Evolutionary conservation across 2,888 invertebrate species (phyloP).

Genomic region (Entomobrya proxima): DNA sequence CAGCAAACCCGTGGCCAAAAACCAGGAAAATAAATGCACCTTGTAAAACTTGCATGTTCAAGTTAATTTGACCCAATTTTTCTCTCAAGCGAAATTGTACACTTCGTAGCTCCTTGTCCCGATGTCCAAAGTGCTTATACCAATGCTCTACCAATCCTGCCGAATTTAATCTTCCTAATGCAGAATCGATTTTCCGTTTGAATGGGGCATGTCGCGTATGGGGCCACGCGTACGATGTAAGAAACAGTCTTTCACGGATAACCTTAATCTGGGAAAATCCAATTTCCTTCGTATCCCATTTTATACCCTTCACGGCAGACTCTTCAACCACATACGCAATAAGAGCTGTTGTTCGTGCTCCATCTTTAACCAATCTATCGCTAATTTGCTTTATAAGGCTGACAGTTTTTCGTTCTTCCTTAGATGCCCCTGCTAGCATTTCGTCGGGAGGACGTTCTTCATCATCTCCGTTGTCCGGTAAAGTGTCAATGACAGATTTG

Average conservation of each 20-base stretch:
- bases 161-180: constrained; percentile 64
- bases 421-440: neutral
- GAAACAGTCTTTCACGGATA: constrained; percentile 70
- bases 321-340: constrained; percentile 72
- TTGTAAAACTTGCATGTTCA: constrained; percentile 70
- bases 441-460: neutral
- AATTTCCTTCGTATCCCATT: constrained; percentile 67
- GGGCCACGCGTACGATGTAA: constrained; percentile 70
- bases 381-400: constrained; percentile 65
- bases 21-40: constrained; percentile 73
- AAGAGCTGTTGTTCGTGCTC: neutral
- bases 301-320: constrained; percentile 65
- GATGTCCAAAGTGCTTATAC: constrained; percentile 60
- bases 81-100: constrained; percentile 66
- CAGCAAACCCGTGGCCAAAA: constrained; percentile 65
- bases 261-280: constrained; percentile 67
- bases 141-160: constrained; percentile 69
- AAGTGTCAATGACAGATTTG: constrained; percentile 43
- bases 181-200: constrained; percentile 69
- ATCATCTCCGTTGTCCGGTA: constrained; percentile 19
- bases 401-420: constrained; percentile 54
- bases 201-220: constrained; percentile 65
- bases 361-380: constrained; percentile 48
- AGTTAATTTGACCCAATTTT: constrained; percentile 69
- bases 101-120: constrained; percentile 56